These are phyloP conservation scores for Heliconius nattereri DNA, from an alignment of 1,140 invertebrate genomes.

Conservation along the genomic window DNA sequence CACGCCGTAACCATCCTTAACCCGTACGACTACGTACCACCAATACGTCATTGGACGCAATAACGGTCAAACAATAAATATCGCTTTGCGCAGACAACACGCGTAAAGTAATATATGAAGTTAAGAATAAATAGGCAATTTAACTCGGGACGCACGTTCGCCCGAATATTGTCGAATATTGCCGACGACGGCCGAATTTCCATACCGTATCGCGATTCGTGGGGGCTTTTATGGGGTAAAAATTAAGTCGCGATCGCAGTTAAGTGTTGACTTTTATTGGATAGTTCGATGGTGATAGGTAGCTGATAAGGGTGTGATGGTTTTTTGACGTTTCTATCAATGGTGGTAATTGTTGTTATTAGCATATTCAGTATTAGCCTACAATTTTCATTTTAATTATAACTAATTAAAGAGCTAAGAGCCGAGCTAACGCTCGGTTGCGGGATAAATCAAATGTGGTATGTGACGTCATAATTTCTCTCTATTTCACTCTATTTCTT, in stretches of 20 bases:
- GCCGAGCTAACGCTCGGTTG: too few species aligned
- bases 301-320: neutral
- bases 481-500: neutral
- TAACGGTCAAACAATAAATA: constrained; percentile 81
- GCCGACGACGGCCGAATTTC: constrained; percentile 75
- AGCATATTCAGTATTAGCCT: neutral
- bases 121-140: constrained; percentile 82
- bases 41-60: constrained; percentile 79
- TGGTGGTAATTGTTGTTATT: neutral
- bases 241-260: constrained; percentile 71
- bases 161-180: constrained; percentile 80
- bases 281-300: constrained; percentile 39
- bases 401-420: too few species aligned
- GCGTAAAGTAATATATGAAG: constrained; percentile 82
- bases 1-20: constrained; percentile 64
- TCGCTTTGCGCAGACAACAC: constrained; percentile 79
- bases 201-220: constrained; percentile 77
- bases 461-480: too few species aligned
- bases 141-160: constrained; percentile 77
- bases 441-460: too few species aligned
- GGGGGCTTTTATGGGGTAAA: constrained; percentile 79
- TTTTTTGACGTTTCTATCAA: neutral
- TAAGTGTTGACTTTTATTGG: constrained; percentile 70
- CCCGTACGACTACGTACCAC: constrained; percentile 63
- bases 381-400: neutral